phyloP scores from a whole-genome alignment of 2,113 vertebrate species.

The Probosciger aterrimus region DNA sequence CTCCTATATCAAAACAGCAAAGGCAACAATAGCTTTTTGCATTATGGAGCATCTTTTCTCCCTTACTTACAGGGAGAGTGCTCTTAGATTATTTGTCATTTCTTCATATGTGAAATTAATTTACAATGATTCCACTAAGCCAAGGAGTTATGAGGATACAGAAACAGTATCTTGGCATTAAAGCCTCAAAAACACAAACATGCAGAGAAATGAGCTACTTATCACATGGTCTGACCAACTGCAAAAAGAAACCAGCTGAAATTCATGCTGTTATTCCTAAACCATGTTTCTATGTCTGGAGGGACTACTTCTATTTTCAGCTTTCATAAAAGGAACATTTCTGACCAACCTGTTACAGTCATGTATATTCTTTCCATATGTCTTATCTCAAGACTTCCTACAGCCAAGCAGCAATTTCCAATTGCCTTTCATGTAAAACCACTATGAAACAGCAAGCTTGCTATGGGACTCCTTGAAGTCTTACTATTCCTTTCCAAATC shows the following conservation, averaged over 20 bases:
- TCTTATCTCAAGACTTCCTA: neutral
- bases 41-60: neutral
- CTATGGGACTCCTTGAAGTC: neutral
- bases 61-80: neutral
- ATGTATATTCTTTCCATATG: neutral
- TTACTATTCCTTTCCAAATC: neutral
- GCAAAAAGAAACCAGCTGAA: neutral
- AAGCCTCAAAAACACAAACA: neutral
- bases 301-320: neutral
- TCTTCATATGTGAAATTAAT: slow-evolving; percentile 12
- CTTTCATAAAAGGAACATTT: neutral
- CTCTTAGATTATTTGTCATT: neutral
- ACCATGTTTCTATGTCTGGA: neutral
- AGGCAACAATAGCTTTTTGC: neutral
- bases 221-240: neutral
- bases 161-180: neutral
- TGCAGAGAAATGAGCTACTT: neutral
- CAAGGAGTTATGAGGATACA: neutral
- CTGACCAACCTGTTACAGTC: neutral
- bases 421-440: neutral
- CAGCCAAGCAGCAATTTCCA: neutral
- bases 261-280: neutral
- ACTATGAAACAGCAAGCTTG: neutral
- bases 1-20: neutral
- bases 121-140: neutral